Base-by-base conservation (phyloP, 2,888 invertebrate genomes). In the Cerceris ruficornis region DNA sequence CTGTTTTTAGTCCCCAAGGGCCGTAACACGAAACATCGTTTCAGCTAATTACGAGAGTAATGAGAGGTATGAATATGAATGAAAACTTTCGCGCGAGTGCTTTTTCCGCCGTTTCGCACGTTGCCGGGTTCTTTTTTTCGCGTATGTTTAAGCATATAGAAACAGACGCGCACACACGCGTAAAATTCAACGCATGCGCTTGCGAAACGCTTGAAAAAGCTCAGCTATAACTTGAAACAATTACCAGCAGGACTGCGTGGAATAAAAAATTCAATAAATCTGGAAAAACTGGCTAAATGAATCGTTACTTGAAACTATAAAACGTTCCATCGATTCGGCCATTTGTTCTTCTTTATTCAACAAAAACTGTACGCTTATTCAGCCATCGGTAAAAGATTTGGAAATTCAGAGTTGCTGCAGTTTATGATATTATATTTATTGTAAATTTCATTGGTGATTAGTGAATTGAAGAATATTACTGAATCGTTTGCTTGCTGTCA, bases 21-120 rank as follows among this genome's bases (percentile, higher is more conserved):
- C 66, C 66, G 66, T 28, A 17, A 60, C 67, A 28, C 58, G 59
- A 64, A 74, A 77, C 73, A 52, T 59, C 65, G 62, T 77, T 75
- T 65, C 68, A 62, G 81, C 82, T 87, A 87, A 86, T 87, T 87
- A 86, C 76, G 77, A 54, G 71, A 75, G 71, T 83, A 86, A 86
- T 83, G 86, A 87, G 85, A 75, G 78, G 79, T 81, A 81, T 84
- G 85, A 87, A 87, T 86, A 77, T 77, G 78, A 81, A 80, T 78
- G 81, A 80, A 80, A 77, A 74, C 73, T 73, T 73, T 49, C 61
- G 75, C 65, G 50, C 65, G 50, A 57, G 42, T 65, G 54, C 62
- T 60, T 42, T 15, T 17, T 55, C n/a, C n/a, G 4, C 17, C 13
- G 59, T 72, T 73, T 69, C 43, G 28, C 77, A 79, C 69, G 71